Percentiles rank a stretch among this genome's conserved stretches.
Evolutionary conservation across 2,797 vertebrate genomes (phyloP).

Genomic region (Falco columbarius): DNA sequence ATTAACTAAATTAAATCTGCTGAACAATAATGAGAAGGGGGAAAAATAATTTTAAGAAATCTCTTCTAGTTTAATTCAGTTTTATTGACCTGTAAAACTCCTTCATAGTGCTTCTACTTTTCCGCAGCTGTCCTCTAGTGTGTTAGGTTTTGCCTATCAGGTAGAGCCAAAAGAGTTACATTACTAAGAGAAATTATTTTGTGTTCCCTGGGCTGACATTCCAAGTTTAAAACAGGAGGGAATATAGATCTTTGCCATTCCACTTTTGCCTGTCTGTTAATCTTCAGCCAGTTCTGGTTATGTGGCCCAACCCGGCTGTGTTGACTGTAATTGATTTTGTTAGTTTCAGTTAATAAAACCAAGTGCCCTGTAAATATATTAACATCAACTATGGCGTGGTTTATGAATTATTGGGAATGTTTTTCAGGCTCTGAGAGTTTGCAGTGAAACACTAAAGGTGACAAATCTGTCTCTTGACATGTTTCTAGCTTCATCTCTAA

Average conservation of each 20-base stretch:
- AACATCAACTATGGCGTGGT: not conserved
- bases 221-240: not conserved
- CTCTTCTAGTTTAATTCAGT: not conserved
- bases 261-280: not conserved
- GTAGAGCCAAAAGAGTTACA: not conserved
- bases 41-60: not conserved
- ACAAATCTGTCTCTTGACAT: not conserved
- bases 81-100: not conserved
- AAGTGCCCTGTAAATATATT: not conserved
- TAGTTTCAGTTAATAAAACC: not conserved
- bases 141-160: not conserved
- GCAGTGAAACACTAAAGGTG: not conserved
- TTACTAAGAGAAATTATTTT: not conserved
- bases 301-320: not conserved
- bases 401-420: not conserved
- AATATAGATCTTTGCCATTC: not conserved
- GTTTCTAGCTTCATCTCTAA: slow-evolving; percentile 79
- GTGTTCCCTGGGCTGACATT: not conserved
- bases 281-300: not conserved
- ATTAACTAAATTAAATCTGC: slow-evolving; percentile 26
- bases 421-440: not conserved
- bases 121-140: not conserved
- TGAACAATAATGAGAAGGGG: not conserved
- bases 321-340: not conserved
- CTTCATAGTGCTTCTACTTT: not conserved